Percentiles rank a stretch among this genome's conserved stretches.
Conservation (phyloP, 2,888 invertebrate species). For the Dendrolimus houi region DNA sequence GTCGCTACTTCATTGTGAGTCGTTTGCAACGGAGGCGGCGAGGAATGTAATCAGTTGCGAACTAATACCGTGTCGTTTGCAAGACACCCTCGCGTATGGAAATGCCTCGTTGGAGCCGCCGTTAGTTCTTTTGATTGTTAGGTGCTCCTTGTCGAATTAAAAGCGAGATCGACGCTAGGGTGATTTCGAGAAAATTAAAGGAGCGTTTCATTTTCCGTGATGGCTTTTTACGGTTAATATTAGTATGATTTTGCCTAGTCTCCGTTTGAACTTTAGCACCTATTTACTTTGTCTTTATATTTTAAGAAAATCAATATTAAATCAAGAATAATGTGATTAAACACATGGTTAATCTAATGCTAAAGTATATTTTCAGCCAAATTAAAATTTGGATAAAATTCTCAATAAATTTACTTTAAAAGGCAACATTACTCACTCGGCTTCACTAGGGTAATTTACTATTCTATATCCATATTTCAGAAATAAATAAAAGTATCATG, state of each 20-base stretch:
- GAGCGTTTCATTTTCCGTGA: conserved; percentile 60
- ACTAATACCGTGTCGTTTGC: conserved; percentile 68
- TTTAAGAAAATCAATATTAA: conserved; percentile 50
- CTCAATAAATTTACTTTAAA: too few species aligned
- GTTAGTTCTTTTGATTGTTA: conserved; percentile 74
- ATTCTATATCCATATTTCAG: too few species aligned
- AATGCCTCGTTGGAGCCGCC: conserved; percentile 64
- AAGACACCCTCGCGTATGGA: conserved; percentile 68
- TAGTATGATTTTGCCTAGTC: conserved; percentile 58
- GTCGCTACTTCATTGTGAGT: conserved; percentile 69
- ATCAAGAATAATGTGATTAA: conserved; percentile 14
- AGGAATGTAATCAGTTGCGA: conserved; percentile 74
- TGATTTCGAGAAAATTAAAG: conserved; percentile 68
- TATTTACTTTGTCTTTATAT: conserved; percentile 46
- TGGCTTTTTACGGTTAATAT: conserved; percentile 57
- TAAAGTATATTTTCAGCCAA: too few species aligned
- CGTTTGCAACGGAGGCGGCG: conserved; percentile 57
- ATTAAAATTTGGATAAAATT: too few species aligned
- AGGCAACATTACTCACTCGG: too few species aligned
- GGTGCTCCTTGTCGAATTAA: conserved; percentile 68
- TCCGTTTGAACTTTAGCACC: conserved; percentile 35
- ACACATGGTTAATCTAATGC: too few species aligned
- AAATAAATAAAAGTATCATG: too few species aligned
- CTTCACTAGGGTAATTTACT: too few species aligned
- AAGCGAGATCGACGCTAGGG: conserved; percentile 57